Evolutionary conservation across 1,140 invertebrate species (phyloP), one percentile per base, ranked within the genome.

Genomic region (Aphaenogaster rudis): DNA sequence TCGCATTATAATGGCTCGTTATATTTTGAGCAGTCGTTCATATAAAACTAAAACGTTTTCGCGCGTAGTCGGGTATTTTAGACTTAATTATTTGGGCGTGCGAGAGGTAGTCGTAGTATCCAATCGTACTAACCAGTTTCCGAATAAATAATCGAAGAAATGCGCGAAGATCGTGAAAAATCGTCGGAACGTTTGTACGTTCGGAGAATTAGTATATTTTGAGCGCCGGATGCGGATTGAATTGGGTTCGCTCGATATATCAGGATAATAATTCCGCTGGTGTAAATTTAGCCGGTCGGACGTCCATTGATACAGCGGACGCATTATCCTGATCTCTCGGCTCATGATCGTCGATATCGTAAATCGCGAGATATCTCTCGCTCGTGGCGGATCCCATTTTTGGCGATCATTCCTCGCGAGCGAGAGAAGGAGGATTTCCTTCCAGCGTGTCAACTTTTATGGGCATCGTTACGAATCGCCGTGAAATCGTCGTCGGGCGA

Each of bases 381-480:
- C 52, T 45, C 4, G 67, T 28, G 17, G 15, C 72, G 71, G 8
- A 50, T 36, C 36, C 85, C 88, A 90, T 87, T 90, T 90, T 90
- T 90, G 89, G 88, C 45, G 33, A 64, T 52, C 48, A 13, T 9
- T 7, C 42, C 9, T 11, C 21, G 54, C 52, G 61, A 50, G 63
- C 50, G n/a, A 36, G 52, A 66, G 17, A 11, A 81, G 28, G 9
- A 71, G 39, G 21, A 21, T 28, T 66, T 71, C 36, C 54, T 71
- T 7, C 17, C 50, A 15, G 52, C 80, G 52, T 42, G 48, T 66
- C 78, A 67, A 90, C 86, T 66, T 88, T 90, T 90, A 90, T 90
- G 89, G 89, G 69, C 86, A 90, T 88, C 89, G 89, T 90, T 90
- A 86, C 89, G 89, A 90, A 90, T 90, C 76, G 71, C 89, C 86